Evolutionary conservation across 2,113 vertebrate species (phyloP).

Genomic region (Plectropomus leopardus): DNA sequence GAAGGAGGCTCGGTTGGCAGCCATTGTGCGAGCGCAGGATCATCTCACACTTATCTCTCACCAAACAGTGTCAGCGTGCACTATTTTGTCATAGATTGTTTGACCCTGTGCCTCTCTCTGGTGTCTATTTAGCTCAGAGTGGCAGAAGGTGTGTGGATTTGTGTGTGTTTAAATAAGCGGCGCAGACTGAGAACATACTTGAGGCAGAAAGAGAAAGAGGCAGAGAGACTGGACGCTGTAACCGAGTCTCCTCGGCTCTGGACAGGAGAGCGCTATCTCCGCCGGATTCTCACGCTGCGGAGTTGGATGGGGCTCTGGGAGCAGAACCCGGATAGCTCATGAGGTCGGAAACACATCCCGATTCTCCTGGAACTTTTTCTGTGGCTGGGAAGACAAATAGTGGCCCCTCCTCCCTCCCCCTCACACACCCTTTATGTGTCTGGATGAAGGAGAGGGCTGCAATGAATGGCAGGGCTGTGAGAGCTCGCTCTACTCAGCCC

Average conservation of each 20-base stretch:
- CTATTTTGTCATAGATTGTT: slow-evolving; percentile 51
- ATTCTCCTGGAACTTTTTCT: slow-evolving; percentile 82
- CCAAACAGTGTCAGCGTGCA: slow-evolving; percentile 43
- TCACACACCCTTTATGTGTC: slow-evolving; percentile 80
- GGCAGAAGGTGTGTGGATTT: slow-evolving; percentile 61
- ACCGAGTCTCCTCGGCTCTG: slow-evolving; percentile 65
- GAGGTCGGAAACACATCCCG: slow-evolving; percentile 85
- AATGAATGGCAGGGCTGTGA: slow-evolving; percentile 85
- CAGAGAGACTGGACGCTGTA: slow-evolving; percentile 44
- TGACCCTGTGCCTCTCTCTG: slow-evolving; percentile 45
- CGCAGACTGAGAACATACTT: slow-evolving; percentile 68
- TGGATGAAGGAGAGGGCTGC: slow-evolving; percentile 80
- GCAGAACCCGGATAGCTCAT: slow-evolving; percentile 81
- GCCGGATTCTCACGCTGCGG: slow-evolving; percentile 82
- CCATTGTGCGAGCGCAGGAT: slow-evolving; percentile 46
- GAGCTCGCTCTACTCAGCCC: slow-evolving; percentile 78
- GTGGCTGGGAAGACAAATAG: slow-evolving; percentile 86
- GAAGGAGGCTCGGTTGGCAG: slow-evolving; percentile 45
- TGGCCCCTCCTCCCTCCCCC: slow-evolving; percentile 49
- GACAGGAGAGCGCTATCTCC: slow-evolving; percentile 69
- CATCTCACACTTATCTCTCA: slow-evolving; percentile 56
- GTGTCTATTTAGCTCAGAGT: slow-evolving; percentile 58
- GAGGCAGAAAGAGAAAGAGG: slow-evolving; percentile 51
- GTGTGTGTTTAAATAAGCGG: slow-evolving; percentile 58
- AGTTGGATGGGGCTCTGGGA: slow-evolving; percentile 83